Base-by-base conservation (phyloP, 2,888 invertebrate species). In the Drosophila suboccidentalis region DNA sequence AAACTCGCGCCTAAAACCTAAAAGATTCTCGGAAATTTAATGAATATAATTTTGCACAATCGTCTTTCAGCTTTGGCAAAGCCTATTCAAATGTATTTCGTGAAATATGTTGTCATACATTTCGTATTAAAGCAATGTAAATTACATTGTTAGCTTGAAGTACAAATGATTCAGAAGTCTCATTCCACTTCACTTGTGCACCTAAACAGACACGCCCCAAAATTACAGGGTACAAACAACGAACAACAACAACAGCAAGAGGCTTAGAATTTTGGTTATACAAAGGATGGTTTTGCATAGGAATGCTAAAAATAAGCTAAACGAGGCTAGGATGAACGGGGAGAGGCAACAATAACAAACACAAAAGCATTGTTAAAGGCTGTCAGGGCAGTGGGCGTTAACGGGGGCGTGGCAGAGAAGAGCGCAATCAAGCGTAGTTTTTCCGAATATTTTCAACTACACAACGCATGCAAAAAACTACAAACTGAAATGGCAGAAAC, bases 341-440 rank as follows among this genome's bases (percentile, higher is more conserved):
- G 39, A 15, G n/a, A 6, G 13, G 39, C 74, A 60, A 57, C 54
- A 67, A 62, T 62, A 67, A 62, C 50, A 59, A 19, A 66, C 44
- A 59, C 38, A 57, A 39, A 26, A 46, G 29, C 17, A 59, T 72
- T 68, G 59, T 75, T 60, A 61, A 61, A 61, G 59, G 29, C 34
- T 8, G 53, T n/a, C 43, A 41, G 41, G 43, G 10, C 10, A 39
- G 41, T 43, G 60, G 41, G 55, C 17, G 51, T 54, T 15, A n/a
- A 22, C 17, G 26, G 50, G 67, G 68, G 75, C 55, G 75, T 67
- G 80, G 80, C 80, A n/a, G 76, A 22, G 76, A 65, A 62, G 64
- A 62, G 72, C 71, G 81, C 78, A 78, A 80, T 78, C 78, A 77
- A 78, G 78, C 78, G 78, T 63, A 80, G 73, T 65, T 80, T 76